Percentiles rank a stretch among this genome's conserved stretches.
Conservation (phyloP, 2,113 vertebrate species). For the Gila orcuttii region DNA sequence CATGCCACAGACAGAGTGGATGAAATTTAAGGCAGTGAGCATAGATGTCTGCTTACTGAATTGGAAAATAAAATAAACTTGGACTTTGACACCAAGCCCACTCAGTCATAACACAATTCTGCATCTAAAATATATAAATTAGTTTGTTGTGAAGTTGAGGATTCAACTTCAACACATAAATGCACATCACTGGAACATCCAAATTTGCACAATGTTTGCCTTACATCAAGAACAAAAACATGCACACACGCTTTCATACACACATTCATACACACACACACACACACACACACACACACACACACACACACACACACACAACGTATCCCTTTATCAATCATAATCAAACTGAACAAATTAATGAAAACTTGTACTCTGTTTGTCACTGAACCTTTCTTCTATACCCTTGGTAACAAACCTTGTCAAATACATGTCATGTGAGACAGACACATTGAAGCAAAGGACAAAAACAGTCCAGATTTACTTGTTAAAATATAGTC, state of each 20-base stretch:
- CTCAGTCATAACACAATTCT: conserved; percentile 66
- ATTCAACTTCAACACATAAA: conserved; percentile 68
- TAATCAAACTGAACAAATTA: conserved; percentile 48
- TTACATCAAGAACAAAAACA: conserved; percentile 40
- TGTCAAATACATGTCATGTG: not conserved
- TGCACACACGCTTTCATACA: conserved; percentile 18
- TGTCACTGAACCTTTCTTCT: not conserved
- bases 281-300: not conserved
- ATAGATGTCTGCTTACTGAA: conserved; percentile 72
- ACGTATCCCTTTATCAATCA: conserved; percentile 66
- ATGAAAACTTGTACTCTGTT: conserved; percentile 25
- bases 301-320: not conserved
- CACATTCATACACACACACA: not conserved
- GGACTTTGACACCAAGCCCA: conserved; percentile 67
- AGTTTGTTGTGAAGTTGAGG: conserved; percentile 69
- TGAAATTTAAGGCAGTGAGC: conserved; percentile 97
- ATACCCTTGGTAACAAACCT: not conserved
- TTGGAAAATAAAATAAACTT: conserved; percentile 62
- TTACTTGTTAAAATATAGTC: conserved; percentile 18
- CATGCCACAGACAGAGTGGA: conserved; percentile 85
- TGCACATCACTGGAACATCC: conserved; percentile 68
- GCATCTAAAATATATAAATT: conserved; percentile 75
- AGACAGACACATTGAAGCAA: not conserved
- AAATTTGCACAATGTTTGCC: conserved; percentile 61
- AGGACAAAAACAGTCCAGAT: not conserved